Evolutionary conservation across 2,797 vertebrate species (phyloP).

Genomic region (Clarias pachynema): DNA sequence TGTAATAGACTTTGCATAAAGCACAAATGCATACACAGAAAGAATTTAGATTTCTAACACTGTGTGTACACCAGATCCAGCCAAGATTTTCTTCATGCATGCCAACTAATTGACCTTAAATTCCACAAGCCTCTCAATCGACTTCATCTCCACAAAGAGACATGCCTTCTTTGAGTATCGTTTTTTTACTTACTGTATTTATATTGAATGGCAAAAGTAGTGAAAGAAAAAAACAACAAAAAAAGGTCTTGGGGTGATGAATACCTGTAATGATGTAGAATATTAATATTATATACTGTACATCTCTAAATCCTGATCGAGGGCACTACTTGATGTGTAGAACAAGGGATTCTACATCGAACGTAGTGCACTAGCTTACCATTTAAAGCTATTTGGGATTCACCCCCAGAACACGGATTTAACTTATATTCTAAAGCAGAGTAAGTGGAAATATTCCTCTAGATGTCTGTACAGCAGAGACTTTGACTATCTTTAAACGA

Average conservation of each 20-base stretch:
- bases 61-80: not conserved
- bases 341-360: too few relatives aligned
- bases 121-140: not conserved
- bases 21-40: not conserved
- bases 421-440: too few relatives aligned
- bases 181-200: not conserved
- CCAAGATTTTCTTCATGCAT: not conserved
- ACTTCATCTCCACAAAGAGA: not conserved
- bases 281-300: not conserved
- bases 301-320: too few relatives aligned
- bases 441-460: too few relatives aligned
- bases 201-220: not conserved
- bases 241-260: not conserved
- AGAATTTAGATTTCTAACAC: not conserved
- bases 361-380: too few relatives aligned
- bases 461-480: too few relatives aligned
- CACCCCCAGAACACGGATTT: too few relatives aligned
- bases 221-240: not conserved
- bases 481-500: too few relatives aligned
- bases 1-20: slow-evolving; percentile 9
- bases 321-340: too few relatives aligned
- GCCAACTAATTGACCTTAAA: not conserved
- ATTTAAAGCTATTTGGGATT: too few relatives aligned
- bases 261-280: not conserved
- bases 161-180: not conserved